Conservation (phyloP, 2,797 vertebrate species). For the Saxicola maurus region DNA sequence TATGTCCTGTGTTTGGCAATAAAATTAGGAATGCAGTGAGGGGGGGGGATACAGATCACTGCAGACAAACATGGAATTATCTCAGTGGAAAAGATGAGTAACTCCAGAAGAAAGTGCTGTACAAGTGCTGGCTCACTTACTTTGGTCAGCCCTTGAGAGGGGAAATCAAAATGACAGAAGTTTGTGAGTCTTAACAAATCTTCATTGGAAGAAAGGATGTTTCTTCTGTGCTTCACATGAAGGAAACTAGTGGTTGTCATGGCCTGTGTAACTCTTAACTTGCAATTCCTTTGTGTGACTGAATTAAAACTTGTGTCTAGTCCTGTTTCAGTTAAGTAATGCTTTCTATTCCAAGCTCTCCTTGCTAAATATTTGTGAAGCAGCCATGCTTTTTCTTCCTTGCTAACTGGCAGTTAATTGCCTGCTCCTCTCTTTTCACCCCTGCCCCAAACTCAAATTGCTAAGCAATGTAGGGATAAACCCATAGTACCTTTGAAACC, state of each 20-base stretch:
- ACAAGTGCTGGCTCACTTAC: neutral
- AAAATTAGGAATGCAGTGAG: constrained; percentile 1
- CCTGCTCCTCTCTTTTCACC: neutral
- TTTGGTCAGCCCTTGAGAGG: neutral
- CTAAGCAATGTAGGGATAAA: neutral
- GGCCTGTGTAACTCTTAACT: neutral
- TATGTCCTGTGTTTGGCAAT: neutral
- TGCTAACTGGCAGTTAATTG: neutral
- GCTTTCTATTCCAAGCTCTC: neutral
- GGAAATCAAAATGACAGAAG: neutral
- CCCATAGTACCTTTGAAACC: neutral
- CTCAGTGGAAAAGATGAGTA: constrained; percentile 15
- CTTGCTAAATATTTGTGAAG: neutral
- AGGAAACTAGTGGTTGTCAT: neutral
- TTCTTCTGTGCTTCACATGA: neutral
- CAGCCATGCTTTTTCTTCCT: neutral
- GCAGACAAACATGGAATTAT: neutral
- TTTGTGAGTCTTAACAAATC: neutral
- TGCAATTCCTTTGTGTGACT: rapidly evolving
- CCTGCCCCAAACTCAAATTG: neutral
- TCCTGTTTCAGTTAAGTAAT: neutral
- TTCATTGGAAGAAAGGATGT: neutral
- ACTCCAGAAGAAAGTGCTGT: neutral
- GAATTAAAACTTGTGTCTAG: neutral
- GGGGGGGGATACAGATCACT: neutral